These are phyloP conservation scores for Oryzias sinensis DNA, from an alignment of 2,797 vertebrate species.

Conservation along the genomic window DNA sequence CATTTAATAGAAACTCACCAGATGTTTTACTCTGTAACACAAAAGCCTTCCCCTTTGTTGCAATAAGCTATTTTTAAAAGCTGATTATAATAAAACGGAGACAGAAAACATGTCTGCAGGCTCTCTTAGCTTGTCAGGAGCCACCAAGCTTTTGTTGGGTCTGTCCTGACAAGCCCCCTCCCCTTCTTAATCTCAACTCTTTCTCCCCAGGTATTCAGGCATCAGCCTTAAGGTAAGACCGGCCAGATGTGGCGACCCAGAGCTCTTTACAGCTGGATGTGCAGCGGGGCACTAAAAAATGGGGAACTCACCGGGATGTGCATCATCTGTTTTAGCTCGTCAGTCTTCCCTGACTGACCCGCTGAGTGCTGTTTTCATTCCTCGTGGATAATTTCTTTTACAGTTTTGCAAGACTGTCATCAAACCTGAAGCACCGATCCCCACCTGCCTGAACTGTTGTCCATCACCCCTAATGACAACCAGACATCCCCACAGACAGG, in stretches of 20 bases:
- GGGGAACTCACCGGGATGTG: constrained; percentile 52
- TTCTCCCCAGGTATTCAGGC: constrained; percentile 49
- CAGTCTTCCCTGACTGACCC: constrained; percentile 74
- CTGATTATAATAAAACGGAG: constrained; percentile 49
- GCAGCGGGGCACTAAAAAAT: constrained; percentile 47
- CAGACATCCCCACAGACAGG: constrained; percentile 63
- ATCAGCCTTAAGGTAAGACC: constrained; percentile 69
- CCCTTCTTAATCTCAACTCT: constrained; percentile 58
- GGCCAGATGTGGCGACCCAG: constrained; percentile 74
- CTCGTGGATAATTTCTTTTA: constrained; percentile 78
- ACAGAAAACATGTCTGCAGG: constrained; percentile 34
- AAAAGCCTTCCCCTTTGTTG: constrained; percentile 33
- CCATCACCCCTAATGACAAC: constrained; percentile 72
- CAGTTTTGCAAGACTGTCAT: constrained; percentile 76
- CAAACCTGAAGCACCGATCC: constrained; percentile 47
- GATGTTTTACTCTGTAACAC: constrained; percentile 44
- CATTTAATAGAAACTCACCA: constrained; percentile 30
- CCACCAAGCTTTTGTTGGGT: constrained; percentile 60
- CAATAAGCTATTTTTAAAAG: constrained; percentile 50
- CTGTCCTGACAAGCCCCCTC: constrained; percentile 66
- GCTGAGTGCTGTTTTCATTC: constrained; percentile 75
- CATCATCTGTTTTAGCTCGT: constrained; percentile 80
- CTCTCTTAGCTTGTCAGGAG: constrained; percentile 53
- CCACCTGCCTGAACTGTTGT: constrained; percentile 67
- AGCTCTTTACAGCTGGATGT: constrained; percentile 65